Percentiles rank a stretch among this genome's conserved stretches.
These are phyloP conservation scores for Agonopterix subpropinquella DNA, from an alignment of 2,888 invertebrate genomes.

Conservation along the genomic window DNA sequence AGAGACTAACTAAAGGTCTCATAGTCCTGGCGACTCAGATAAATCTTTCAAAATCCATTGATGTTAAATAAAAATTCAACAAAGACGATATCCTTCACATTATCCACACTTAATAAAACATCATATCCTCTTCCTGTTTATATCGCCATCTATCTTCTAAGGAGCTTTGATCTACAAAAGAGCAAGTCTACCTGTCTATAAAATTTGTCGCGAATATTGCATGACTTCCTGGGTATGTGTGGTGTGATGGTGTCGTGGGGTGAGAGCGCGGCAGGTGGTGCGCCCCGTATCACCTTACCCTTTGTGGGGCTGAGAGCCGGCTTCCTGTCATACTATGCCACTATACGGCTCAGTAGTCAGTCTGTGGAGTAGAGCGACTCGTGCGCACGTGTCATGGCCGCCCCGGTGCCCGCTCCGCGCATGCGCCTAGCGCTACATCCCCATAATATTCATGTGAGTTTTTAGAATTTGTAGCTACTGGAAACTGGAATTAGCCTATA, in stretches of 20 bases:
- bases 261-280: constrained; percentile 30
- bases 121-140: constrained; percentile 10
- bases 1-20: no score
- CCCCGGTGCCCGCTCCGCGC: constrained; percentile 57
- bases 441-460: constrained; percentile 66
- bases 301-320: constrained; percentile 3
- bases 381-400: constrained; percentile 43
- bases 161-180: neutral
- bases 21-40: no score
- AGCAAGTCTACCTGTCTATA: constrained; percentile 7
- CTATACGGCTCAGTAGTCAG: constrained; percentile 2
- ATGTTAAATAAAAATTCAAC: no score
- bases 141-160: neutral
- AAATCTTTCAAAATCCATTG: no score
- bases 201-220: constrained; percentile 15
- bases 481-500: neutral
- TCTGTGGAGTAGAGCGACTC: constrained; percentile 22
- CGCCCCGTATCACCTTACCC: constrained; percentile 29
- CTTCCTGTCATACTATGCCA: constrained; percentile 9
- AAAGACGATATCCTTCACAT: no score
- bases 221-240: neutral
- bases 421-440: constrained; percentile 60
- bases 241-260: neutral
- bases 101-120: constrained; percentile 4
- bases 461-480: no score